A percentile compares a stretch with the other conserved stretches of the same genome.
Conservation (phyloP, 1,140 invertebrate species). For the Pogonomyrmex californicus region DNA sequence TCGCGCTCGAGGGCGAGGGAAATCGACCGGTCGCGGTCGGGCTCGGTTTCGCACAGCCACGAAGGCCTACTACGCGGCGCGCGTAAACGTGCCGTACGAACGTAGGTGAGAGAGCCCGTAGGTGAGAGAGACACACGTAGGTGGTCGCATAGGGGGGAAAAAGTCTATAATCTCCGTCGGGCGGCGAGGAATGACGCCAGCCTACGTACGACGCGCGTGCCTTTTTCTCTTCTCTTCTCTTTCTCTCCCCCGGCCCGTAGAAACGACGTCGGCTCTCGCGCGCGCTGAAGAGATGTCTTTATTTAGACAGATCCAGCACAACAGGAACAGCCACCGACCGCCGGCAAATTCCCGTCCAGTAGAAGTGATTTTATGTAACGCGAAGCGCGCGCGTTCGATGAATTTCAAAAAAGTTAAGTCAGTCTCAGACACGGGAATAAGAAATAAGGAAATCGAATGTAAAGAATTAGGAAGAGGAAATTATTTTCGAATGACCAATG, state of each 20-base stretch:
- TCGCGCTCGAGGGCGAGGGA: conserved; percentile 41
- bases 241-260: background rate
- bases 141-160: conserved; percentile 3
- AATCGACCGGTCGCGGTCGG: conserved; percentile 48
- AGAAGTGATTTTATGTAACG: too few species aligned
- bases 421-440: too few species aligned
- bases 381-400: too few species aligned
- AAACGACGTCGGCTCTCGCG: background rate
- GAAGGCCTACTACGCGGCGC: conserved; percentile 11
- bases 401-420: too few species aligned
- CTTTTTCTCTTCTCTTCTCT: conserved; percentile 7
- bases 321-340: background rate
- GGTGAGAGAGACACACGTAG: conserved; percentile 52
- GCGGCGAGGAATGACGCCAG: conserved; percentile 6
- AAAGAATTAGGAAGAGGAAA: too few species aligned
- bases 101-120: conserved; percentile 5
- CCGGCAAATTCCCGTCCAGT: background rate
- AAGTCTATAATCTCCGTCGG: conserved; percentile 37
- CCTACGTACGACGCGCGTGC: background rate
- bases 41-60: conserved; percentile 29
- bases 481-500: too few species aligned
- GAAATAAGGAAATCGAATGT: too few species aligned
- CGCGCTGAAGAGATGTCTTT: conserved; percentile 44
- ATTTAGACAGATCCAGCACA: conserved; percentile 42
- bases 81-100: background rate